Evolutionary conservation across 2,113 vertebrate genomes (phyloP), one percentile per base, ranked within the genome.

Genomic region (Mobula birostris): DNA sequence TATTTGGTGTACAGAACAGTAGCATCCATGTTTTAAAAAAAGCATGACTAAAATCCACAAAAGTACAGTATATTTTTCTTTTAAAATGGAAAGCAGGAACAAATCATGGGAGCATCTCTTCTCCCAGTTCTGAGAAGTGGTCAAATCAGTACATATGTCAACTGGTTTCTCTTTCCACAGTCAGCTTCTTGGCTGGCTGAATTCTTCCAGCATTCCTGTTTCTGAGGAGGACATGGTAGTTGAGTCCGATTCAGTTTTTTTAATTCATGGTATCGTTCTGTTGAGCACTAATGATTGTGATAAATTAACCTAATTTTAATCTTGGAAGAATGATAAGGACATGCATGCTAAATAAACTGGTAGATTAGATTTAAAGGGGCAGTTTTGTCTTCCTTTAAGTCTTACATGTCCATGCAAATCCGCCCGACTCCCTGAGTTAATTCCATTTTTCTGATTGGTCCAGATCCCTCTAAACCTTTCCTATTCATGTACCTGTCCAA

Each of bases 281-380:
- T n/a, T 12, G 14, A 32, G 14, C 61, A 91, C 87, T 91, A 91
- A 91, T 91, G 87, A 58, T 63, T 63, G 87, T 91, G 87, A 68
- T 91, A 32, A 90, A 90, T 90, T 90, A 63, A 63, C n/a, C 87
- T 68, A 68, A 91, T 91, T 91, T 91, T 91, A 14, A 36, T 91
- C 87, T 91, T 61, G 87, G 29, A 91, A 91, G 87, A 68, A n/a
- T 91, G 87, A 91, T 91, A 91, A 91, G 87, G 63, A 68, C 8
- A 36, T n/a, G 32, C 66, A 68, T 91, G 87, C 29, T 68, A 91
- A 91, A 68, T 91, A 91, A 85, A 91, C 63, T 91, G 63, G 63
- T 91, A 6, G 87, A 91, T 36, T 91, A 68, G 48, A 2, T 48
- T 63, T 68, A 48, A 63, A 63, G 14, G 63, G 61, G 68, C 68